Evolutionary conservation across 2,888 invertebrate genomes (phyloP).

Genomic region (Dascillus cervinus): DNA sequence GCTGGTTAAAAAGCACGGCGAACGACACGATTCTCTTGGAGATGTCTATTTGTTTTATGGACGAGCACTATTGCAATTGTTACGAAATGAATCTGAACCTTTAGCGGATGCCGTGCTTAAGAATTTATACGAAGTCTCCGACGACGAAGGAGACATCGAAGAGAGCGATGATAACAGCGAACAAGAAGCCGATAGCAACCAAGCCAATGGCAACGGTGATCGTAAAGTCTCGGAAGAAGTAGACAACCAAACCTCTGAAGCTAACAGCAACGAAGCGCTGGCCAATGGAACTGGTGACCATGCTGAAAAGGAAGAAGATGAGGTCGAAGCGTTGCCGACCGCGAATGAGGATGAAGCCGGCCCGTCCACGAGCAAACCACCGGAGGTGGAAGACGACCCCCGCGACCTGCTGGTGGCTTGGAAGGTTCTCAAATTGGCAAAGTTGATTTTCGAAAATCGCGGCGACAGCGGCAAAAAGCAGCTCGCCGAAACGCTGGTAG

Average conservation of each 20-base stretch:
- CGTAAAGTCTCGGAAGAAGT: no score
- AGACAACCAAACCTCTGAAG: no score
- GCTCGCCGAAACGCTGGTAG: constrained; percentile 75
- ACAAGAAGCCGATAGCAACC: no score
- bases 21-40: constrained; percentile 76
- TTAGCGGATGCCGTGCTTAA: constrained; percentile 66
- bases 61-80: constrained; percentile 68
- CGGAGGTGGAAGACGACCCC: constrained; percentile 39
- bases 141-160: no score
- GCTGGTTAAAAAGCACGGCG: constrained; percentile 69
- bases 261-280: no score
- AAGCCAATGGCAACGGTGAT: no score
- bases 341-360: constrained; percentile 15
- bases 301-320: constrained; percentile 5
- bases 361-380: no score
- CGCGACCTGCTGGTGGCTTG: constrained; percentile 82
- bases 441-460: constrained; percentile 66
- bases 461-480: constrained; percentile 47
- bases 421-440: constrained; percentile 89
- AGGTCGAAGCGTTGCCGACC: constrained; percentile 6
- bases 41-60: constrained; percentile 84
- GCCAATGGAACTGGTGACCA: no score
- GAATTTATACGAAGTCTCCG: constrained; percentile 7
- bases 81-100: constrained; percentile 79
- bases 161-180: no score